phyloP scores from a whole-genome alignment of 2,888 invertebrate genomes.

The Mantis religiosa region DNA sequence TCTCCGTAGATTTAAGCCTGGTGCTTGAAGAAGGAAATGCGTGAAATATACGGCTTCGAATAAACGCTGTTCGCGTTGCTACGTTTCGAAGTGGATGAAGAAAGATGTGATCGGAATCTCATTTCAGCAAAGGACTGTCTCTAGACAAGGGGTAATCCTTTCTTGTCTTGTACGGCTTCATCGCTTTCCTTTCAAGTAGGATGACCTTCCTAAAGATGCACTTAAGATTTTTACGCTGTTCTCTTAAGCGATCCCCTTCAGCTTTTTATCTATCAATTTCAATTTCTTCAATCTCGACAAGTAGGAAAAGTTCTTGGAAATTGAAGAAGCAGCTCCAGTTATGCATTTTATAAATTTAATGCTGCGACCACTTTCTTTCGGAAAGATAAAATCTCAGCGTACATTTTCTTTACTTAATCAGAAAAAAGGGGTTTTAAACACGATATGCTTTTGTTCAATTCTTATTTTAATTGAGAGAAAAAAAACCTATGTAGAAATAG shows the following conservation, averaged over 20 bases:
- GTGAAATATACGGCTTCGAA: neutral
- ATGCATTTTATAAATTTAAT: neutral
- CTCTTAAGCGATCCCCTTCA: neutral
- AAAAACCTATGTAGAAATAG: too few species aligned
- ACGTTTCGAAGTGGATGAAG: neutral
- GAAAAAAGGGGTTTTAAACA: too few species aligned
- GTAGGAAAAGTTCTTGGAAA: neutral
- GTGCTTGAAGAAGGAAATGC: neutral
- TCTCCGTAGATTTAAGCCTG: neutral
- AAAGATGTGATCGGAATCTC: neutral
- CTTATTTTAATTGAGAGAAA: too few species aligned
- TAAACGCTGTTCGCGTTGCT: neutral
- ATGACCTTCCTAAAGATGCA: neutral
- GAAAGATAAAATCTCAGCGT: too few species aligned
- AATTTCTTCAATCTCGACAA: neutral
- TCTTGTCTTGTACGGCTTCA: neutral
- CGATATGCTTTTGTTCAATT: too few species aligned
- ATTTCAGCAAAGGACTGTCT: neutral
- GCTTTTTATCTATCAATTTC: neutral
- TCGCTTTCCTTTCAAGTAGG: neutral
- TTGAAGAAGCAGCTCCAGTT: neutral
- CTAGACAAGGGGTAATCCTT: neutral
- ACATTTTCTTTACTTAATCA: too few species aligned
- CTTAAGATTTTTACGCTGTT: neutral
- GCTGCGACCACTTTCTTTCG: too few species aligned